Base-by-base conservation (phyloP, 2,888 invertebrate species). In the Perdita meconis region DNA sequence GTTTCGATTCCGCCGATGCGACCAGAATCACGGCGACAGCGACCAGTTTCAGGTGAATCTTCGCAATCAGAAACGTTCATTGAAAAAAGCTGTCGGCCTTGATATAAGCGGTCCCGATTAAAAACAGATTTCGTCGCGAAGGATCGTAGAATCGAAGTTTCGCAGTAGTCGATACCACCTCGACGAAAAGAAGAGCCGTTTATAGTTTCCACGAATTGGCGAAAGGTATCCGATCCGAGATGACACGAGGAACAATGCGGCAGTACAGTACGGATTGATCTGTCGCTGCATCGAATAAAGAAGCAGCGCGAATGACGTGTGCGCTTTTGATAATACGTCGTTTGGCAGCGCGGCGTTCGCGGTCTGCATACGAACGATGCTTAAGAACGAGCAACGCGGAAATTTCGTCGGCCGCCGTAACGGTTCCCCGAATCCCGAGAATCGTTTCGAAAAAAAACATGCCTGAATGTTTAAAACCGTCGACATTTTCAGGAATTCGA, bases 1-100 rank as follows among this genome's bases (percentile, higher is more conserved):
- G 78, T 51, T 60, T 79, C 60, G 84, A 61, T 42, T 81, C 70
- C 16, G 51, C 65, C 16, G 69, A 72, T 34, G 44, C 70, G 55
- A 69, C 26, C 56, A 71, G 61, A 40, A 70, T n/a, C 56, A 44
- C 68, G 34, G 63, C 47, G 24, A 81, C 13, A 38, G 44, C 24
- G 16, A 74, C 36, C 26, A 78, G 60, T 42, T 24, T 34, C 2
- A 51, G 42, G 51, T 22, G 24, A 26, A 78, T 22, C 82, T 83
- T 51, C 10, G 19, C 5, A 22, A 65, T 56, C 12, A 65, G 10
- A 68, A 10, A 26, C n/a, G 47, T 47, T 24, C 8, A 12, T 42
- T 26, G 13, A 19, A 30, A 13, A 19, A 40, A 30, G 26, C 10
- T 0, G 38, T 10, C 30, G 30, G 12, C 13, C 2, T 1, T 63